phyloP scores from a whole-genome alignment of 2,797 vertebrate genomes.

The Schizopygopsis malacanthus region DNA sequence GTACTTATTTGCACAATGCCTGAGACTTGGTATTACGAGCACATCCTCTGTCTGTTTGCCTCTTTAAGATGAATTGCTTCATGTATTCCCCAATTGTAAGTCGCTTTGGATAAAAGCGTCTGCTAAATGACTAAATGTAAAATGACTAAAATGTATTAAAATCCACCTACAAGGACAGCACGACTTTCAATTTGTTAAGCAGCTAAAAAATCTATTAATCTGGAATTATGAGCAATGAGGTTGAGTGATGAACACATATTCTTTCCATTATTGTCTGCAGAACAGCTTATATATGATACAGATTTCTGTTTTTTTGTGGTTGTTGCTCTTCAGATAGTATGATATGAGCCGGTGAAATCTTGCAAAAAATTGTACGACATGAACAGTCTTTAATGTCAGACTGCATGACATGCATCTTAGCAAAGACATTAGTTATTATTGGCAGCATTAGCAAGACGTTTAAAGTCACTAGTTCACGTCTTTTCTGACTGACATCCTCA shows the following conservation, averaged over 20 bases:
- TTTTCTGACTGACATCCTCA: neutral
- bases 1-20: too few species aligned
- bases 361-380: neutral
- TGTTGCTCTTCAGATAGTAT: neutral
- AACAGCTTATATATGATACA: neutral
- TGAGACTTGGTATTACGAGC: too few species aligned
- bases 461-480: neutral
- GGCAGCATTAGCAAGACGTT: neutral
- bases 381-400: constrained; percentile 2
- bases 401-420: neutral
- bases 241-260: neutral
- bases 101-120: too few species aligned
- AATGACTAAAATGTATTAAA: neutral
- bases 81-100: too few species aligned
- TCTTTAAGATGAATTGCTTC: too few species aligned
- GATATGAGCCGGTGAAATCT: neutral
- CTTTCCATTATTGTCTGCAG: neutral
- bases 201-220: constrained; percentile 5
- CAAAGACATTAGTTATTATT: neutral
- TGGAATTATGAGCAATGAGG: constrained; percentile 4
- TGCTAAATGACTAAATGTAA: too few species aligned
- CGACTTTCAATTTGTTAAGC: neutral
- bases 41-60: too few species aligned
- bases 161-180: neutral
- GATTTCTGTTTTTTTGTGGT: neutral